Conservation (phyloP, 1,140 invertebrate genomes). For the Doryteuthis pealeii region DNA sequence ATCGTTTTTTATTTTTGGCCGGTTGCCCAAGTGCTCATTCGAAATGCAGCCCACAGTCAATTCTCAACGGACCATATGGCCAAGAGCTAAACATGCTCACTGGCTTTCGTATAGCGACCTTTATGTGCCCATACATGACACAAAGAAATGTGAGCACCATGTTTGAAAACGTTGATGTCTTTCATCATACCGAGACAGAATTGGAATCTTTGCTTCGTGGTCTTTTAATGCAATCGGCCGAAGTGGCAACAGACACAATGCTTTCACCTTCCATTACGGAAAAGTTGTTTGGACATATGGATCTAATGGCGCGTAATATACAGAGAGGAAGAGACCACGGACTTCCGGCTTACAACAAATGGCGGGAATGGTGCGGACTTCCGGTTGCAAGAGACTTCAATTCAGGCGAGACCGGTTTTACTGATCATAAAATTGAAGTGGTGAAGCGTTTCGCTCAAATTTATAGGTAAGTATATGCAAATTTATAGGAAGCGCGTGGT, state of each 20-base stretch:
- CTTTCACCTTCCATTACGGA: neutral
- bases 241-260: neutral
- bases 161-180: neutral
- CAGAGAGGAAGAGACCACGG: conserved; percentile 83
- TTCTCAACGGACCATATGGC: neutral
- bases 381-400: conserved; percentile 63
- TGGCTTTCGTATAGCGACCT: no score
- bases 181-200: neutral
- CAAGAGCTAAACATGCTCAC: no score
- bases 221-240: neutral
- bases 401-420: conserved; percentile 46
- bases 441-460: conserved; percentile 13
- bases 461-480: neutral
- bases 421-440: conserved; percentile 20
- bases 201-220: neutral
- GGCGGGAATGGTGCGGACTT: conserved; percentile 35
- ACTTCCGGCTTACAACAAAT: conserved; percentile 63
- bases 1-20: conserved; percentile 61
- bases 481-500: no score
- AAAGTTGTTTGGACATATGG: conserved; percentile 52
- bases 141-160: neutral
- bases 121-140: neutral
- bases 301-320: conserved; percentile 66
- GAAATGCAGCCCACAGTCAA: neutral
- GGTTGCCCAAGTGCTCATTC: neutral